A percentile compares a stretch with the other conserved stretches of the same genome.
These are phyloP conservation scores for Pseudomyrmex concolor DNA, from an alignment of 1,140 invertebrate genomes.

Conservation along the genomic window DNA sequence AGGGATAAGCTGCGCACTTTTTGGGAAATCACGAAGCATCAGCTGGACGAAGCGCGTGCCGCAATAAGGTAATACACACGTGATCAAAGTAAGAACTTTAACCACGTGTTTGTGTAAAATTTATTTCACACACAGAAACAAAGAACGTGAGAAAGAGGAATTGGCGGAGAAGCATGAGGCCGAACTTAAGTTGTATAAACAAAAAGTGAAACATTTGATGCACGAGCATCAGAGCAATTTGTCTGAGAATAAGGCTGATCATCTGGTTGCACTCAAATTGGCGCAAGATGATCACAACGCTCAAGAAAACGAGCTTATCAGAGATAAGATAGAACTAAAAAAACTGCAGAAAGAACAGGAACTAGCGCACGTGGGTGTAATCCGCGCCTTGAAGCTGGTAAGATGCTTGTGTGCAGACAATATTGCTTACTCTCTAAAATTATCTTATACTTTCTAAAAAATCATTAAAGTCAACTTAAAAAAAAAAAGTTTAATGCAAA, in stretches of 20 bases:
- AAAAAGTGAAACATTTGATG: constrained; percentile 96
- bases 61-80: constrained; percentile 85
- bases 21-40: constrained; percentile 95
- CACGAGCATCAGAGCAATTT: constrained; percentile 95
- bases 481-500: constrained; percentile 6
- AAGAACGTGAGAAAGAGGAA: constrained; percentile 95
- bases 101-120: constrained; percentile 6
- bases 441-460: too few species aligned
- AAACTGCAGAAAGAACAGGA: constrained; percentile 91
- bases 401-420: constrained; percentile 17
- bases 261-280: constrained; percentile 90
- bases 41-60: constrained; percentile 92
- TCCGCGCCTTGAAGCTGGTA: constrained; percentile 88
- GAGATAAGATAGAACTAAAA: constrained; percentile 92
- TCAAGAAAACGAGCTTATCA: constrained; percentile 91
- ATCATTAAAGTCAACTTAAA: too few species aligned
- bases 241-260: constrained; percentile 91
- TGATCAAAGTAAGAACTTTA: constrained; percentile 36
- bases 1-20: constrained; percentile 97
- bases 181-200: constrained; percentile 94
- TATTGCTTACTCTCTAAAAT: background rate
- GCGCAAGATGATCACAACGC: constrained; percentile 90
- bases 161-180: constrained; percentile 93
- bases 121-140: constrained; percentile 86
- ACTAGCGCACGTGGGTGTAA: constrained; percentile 88